These are phyloP conservation scores for Drosophila neonasuta DNA, from an alignment of 2,888 invertebrate species.

Conservation along the genomic window DNA sequence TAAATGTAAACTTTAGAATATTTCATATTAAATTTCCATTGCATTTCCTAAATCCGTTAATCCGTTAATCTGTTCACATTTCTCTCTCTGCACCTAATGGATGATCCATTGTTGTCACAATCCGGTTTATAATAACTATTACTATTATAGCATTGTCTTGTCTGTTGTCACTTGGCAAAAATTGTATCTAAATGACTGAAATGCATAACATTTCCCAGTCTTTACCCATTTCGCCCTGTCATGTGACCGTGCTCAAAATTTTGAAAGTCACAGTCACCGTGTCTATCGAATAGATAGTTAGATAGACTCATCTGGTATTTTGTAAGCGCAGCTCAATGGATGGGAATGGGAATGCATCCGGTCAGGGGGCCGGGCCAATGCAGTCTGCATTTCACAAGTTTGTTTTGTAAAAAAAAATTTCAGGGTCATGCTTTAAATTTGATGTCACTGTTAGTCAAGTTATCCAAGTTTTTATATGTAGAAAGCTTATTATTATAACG, in stretches of 20 bases:
- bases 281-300: slow-evolving; percentile 15
- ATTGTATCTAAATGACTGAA: slow-evolving; percentile 33
- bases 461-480: slow-evolving; percentile 6
- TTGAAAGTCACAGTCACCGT: slow-evolving; percentile 50
- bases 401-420: slow-evolving; percentile 36
- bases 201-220: slow-evolving; percentile 47
- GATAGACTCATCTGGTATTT: slow-evolving; percentile 36
- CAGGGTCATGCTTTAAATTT: slow-evolving; percentile 61
- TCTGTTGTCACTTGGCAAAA: slow-evolving; percentile 48
- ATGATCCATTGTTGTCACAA: slow-evolving; percentile 50
- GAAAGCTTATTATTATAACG: slow-evolving; percentile 10
- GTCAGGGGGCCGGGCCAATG: slow-evolving; percentile 1
- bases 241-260: slow-evolving; percentile 38
- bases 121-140: slow-evolving; percentile 56
- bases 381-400: slow-evolving; percentile 59
- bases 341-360: slow-evolving; percentile 42
- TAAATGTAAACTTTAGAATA: not conserved
- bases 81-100: slow-evolving; percentile 48
- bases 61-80: slow-evolving; percentile 9
- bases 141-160: slow-evolving; percentile 25
- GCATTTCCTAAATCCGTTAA: not conserved
- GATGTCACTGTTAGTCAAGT: slow-evolving; percentile 16
- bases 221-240: slow-evolving; percentile 37
- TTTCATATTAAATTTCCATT: not conserved
- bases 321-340: slow-evolving; percentile 38